Evolutionary conservation across 2,888 invertebrate genomes (phyloP).

Genomic region (Ceramica pisi): DNA sequence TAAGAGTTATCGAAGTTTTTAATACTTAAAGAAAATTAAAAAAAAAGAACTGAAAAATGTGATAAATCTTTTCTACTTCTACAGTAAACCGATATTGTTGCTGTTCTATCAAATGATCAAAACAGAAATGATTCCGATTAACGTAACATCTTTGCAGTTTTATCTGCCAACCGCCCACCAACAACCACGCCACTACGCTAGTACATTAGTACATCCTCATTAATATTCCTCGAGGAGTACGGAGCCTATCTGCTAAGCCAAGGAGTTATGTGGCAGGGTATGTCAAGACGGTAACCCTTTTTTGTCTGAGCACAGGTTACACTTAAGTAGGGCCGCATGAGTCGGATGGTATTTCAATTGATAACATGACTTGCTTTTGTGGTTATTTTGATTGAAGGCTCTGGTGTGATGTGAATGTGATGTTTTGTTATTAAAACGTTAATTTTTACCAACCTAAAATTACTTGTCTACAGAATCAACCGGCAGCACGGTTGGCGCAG

Average conservation of each 20-base stretch:
- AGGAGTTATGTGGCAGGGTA: conserved; percentile 37
- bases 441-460: not conserved
- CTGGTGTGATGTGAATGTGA: not conserved
- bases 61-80: no score
- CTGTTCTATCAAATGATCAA: no score
- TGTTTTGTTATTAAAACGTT: not conserved
- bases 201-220: conserved; percentile 20
- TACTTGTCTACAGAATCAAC: no score
- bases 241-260: conserved; percentile 32
- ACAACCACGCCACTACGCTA: conserved; percentile 11
- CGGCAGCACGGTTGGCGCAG: no score
- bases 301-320: conserved; percentile 26
- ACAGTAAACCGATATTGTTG: no score
- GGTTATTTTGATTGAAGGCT: conserved; percentile 5
- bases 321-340: conserved; percentile 18
- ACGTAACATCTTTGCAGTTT: not conserved
- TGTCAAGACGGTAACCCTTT: conserved; percentile 33
- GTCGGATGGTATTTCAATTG: conserved; percentile 39
- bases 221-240: conserved; percentile 47
- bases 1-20: no score
- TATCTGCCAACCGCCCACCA: not conserved
- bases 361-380: conserved; percentile 31
- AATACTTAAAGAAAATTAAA: no score
- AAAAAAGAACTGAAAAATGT: no score
- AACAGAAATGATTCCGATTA: not conserved